Base-by-base conservation (phyloP, 1,140 invertebrate genomes). In the Apocrypta bakeri region DNA sequence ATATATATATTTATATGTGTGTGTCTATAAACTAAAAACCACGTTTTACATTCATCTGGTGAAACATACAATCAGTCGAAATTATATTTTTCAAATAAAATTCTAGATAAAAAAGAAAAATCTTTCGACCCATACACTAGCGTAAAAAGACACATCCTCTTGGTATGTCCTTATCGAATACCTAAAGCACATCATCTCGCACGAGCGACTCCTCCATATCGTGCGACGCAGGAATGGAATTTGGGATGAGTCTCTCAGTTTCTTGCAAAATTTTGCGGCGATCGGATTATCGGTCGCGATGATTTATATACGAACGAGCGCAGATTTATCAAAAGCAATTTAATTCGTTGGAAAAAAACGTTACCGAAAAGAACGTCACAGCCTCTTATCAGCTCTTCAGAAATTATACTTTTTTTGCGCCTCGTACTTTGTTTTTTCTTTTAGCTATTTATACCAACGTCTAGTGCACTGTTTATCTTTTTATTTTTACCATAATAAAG, bases 241-340 rank as follows among this genome's bases (percentile, higher is more conserved):
- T 66, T 14, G 64, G 14, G 12, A 66, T 66, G 8, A 17, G 63
- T 33, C 27, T 24, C 27, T n/a, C 9, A 4, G 9, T 31, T 31
- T 31, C 27, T n/a, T 33, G 37, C 21, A 17, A 72, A 72, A 72
- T 72, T n/a, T 72, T 21, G 33, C n/a, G 12, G n/a, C 69, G 68
- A n/a, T 69, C 24, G 69, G 37, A 72, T 72, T 72, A 75, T 75
- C 73, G 27, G 73, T 8, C 25, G 17, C 14, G 42, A 61, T 75
- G 73, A 75, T 75, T 75, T 75, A 75, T 75, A 61, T 21, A 61
- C 73, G 73, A 2, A 9, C 48, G 1, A 14, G 73, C 11, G 24
- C 42, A 61, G 73, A 75, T 75, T 75, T 75, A 75, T 75, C 14
- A 48, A 1, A 61, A 29, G 42, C 48, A 61, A 75, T 75, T 75